Conservation (phyloP, 2,113 vertebrate species). For the Pandion haliaetus region DNA sequence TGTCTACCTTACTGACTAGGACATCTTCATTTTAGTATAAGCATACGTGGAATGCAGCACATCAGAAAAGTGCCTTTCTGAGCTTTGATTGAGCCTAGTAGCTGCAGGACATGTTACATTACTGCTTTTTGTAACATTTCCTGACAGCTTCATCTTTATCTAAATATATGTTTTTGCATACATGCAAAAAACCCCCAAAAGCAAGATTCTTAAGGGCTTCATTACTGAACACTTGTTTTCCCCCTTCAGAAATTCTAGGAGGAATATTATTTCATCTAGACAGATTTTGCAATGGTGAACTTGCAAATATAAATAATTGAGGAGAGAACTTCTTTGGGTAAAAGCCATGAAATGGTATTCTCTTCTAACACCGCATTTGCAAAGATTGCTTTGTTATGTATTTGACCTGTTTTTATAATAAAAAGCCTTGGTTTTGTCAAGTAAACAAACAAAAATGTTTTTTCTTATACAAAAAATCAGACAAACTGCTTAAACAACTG, state of each 20-base stretch:
- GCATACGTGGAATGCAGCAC: not conserved
- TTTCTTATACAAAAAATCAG: not conserved
- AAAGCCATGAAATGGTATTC: slow-evolving; percentile 43
- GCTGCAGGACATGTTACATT: slow-evolving; percentile 7
- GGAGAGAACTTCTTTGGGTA: slow-evolving; percentile 1
- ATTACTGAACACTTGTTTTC: slow-evolving; percentile 45
- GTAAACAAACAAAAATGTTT: not conserved
- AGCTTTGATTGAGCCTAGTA: slow-evolving; percentile 11
- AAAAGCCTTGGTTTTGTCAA: slow-evolving; percentile 7
- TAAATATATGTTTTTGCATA: slow-evolving; percentile 35
- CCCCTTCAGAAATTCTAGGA: slow-evolving; percentile 40
- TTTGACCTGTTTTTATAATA: not conserved
- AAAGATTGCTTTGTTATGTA: not conserved
- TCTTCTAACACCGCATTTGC: not conserved
- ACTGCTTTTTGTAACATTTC: slow-evolving; percentile 2
- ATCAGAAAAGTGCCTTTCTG: slow-evolving; percentile 41
- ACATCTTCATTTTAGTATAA: not conserved
- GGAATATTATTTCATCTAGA: slow-evolving; percentile 56
- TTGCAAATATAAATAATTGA: slow-evolving; percentile 64
- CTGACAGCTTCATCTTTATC: slow-evolving; percentile 44
- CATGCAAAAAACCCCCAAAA: not conserved
- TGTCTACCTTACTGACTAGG: not conserved
- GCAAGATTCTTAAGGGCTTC: slow-evolving; percentile 36
- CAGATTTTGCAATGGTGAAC: slow-evolving; percentile 29
- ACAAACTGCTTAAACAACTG: not conserved